Evolutionary conservation across 2,888 invertebrate species (phyloP), one percentile per base, ranked within the genome.

Genomic region (Argyresthia albistria): DNA sequence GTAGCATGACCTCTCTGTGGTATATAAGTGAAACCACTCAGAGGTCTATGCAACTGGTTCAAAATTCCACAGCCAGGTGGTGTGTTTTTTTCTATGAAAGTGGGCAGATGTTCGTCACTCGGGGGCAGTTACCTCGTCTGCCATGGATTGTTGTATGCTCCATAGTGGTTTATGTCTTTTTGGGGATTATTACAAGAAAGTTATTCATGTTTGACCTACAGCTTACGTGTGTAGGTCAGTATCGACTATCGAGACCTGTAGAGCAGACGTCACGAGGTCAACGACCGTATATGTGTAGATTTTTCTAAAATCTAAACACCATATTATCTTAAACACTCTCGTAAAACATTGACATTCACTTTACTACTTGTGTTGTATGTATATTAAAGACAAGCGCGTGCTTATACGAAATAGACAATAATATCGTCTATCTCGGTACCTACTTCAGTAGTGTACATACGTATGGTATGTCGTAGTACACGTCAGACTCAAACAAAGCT

Each of bases 41-140:
- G 25, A 25, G 25, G 25, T 25, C 25, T 25, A 25, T 25, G 3
- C 25, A 25, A 25, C n/a, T 47, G n/a, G 35, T 35, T 35, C 39
- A 12, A 25, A 25, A 25, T 25, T 25, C 25, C 25, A 25, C 25
- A 9, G 11, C 25, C 71, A 70, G 70, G 71, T 71, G 71, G 59
- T 56, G 53, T 57, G 58, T 58, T 70, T 70, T 70, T 70, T 69
- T 58, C 60, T 57, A 56, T 50, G 10, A 25, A 25, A 25, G 25
- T 25, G 56, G 61, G 64, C 71, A 71, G 71, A 71, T 71, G 71
- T 68, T 63, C 58, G 55, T 53, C 59, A 56, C 54, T 56, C 12
- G 53, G 58, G 71, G 69, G 54, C 70, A 56, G 70, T 70, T 70
- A 70, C 71, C 71, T 66, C 61, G n/a, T 8, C 36, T 12, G 4